Evolutionary conservation across 1,140 invertebrate genomes (phyloP).

Genomic region (Drosophila insularis): DNA sequence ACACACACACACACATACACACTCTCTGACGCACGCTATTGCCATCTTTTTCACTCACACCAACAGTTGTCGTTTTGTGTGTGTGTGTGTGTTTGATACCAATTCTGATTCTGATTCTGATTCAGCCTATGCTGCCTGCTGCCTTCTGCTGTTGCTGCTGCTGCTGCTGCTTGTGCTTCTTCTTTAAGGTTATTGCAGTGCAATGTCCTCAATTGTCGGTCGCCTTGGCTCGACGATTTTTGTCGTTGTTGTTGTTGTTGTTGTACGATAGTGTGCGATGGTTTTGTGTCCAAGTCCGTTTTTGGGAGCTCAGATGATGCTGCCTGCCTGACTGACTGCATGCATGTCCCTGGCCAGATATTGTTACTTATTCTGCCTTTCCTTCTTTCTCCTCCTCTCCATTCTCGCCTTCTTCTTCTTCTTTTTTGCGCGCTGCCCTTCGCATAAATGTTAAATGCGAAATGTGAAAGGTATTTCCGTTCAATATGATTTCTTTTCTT

Average conservation of each 20-base stretch:
- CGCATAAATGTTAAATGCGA: conserved; percentile 38
- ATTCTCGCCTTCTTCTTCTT: conserved; percentile 8
- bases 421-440: conserved; percentile 54
- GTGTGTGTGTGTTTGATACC: neutral
- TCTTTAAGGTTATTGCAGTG: conserved; percentile 77
- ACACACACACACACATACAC: conserved; percentile 7
- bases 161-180: conserved; percentile 30
- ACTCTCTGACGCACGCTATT: conserved; percentile 23
- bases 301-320: conserved; percentile 67
- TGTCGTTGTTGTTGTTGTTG: conserved; percentile 27
- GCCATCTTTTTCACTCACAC: neutral
- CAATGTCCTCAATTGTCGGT: conserved; percentile 76
- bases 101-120: conserved; percentile 26
- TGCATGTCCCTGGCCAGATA: conserved; percentile 52
- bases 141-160: conserved; percentile 2
- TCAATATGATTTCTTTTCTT: conserved; percentile 56
- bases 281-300: conserved; percentile 32
- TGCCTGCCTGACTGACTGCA: conserved; percentile 22
- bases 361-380: conserved; percentile 8
- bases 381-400: conserved; percentile 6
- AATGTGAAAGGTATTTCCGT: conserved; percentile 71
- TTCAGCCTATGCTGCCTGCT: conserved; percentile 34
- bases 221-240: conserved; percentile 59
- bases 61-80: neutral
- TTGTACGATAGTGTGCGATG: neutral